phyloP scores from a whole-genome alignment of 2,888 invertebrate species.

The Apoderus coryli region DNA sequence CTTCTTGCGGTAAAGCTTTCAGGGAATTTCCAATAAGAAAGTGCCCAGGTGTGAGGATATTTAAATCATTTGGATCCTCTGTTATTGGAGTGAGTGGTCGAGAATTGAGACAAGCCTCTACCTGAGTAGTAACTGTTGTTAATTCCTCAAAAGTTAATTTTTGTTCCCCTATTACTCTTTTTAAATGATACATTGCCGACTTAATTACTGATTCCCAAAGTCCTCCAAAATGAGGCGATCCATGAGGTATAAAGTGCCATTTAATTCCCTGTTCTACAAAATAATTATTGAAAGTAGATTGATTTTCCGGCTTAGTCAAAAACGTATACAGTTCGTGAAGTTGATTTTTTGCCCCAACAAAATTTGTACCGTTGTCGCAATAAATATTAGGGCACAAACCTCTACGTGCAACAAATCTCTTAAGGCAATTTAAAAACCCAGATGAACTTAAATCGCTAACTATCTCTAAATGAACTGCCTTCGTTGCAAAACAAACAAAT shows the following conservation, averaged over 20 bases:
- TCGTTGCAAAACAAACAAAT: slow-evolving; percentile 2
- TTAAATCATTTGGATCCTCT: not conserved
- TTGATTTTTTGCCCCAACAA: not conserved
- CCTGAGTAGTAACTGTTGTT: too few relatives aligned
- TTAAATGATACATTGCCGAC: not conserved
- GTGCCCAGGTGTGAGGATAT: too few relatives aligned
- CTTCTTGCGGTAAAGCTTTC: too few relatives aligned
- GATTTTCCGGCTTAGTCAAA: too few relatives aligned
- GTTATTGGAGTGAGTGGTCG: not conserved
- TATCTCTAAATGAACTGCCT: slow-evolving; percentile 2
- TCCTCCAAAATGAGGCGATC: slow-evolving; percentile 1
- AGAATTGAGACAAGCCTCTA: too few relatives aligned
- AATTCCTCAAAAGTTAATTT: too few relatives aligned
- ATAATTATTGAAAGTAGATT: not conserved
- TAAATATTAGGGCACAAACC: not conserved
- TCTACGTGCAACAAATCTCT: not conserved
- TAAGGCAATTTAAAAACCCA: not conserved
- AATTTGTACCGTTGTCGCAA: slow-evolving; percentile 1
- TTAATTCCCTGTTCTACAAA: not conserved
- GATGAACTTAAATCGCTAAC: slow-evolving; percentile 1
- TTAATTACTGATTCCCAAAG: slow-evolving; percentile 3
- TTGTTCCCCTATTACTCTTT: too few relatives aligned
- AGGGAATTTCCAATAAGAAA: too few relatives aligned
- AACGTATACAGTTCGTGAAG: too few relatives aligned
- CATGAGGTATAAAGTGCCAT: not conserved